Evolutionary conservation across 1,140 invertebrate genomes (phyloP), one percentile per base, ranked within the genome.

Genomic region (Eumaeus atala): DNA sequence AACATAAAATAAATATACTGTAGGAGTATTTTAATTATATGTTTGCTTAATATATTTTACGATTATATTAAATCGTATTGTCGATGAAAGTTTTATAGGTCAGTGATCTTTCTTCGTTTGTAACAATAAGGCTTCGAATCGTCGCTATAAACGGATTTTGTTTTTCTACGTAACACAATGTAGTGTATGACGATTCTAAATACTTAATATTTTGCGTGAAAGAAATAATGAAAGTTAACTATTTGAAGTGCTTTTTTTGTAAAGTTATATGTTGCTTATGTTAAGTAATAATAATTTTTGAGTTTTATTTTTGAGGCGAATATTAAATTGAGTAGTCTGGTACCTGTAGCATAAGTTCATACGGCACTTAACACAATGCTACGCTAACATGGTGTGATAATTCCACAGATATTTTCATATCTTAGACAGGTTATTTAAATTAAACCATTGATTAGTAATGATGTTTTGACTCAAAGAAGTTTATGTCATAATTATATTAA

Each of bases 41-140:
- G 9, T 44, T 44, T 44, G 16, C 3, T 1, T 44, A 40, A 40
- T 44, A n/a, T 28, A 2, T 28, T 2, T 28, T 28, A 28, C 21
- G 21, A 28, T 28, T 28, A 28, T 3, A 3, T 6, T 28, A 28
- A n/a, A n/a, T 28, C 2, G 21, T 28, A 28, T 16, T 9, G 17
- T 44, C 12, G 40, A 44, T 44, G 14, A 16, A 9, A 14, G 16
- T 44, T 44, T 44, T 44, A 44, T 62, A 61, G 63, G 65, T 67
- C 50, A 62, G 62, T 70, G 56, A 66, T 56, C 56, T 71, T 64
- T 56, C 66, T 70, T 68, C 71, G 64, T 71, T 65, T 59, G 48
- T 28, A n/a, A 28, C 48, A 35, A 44, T 54, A 34, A 49, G 38
- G 35, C 35, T 54, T 48, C 34, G 38, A 53, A 16, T 36, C 47